phyloP scores from a whole-genome alignment of 2,888 invertebrate genomes.

The Aelia acuminata region DNA sequence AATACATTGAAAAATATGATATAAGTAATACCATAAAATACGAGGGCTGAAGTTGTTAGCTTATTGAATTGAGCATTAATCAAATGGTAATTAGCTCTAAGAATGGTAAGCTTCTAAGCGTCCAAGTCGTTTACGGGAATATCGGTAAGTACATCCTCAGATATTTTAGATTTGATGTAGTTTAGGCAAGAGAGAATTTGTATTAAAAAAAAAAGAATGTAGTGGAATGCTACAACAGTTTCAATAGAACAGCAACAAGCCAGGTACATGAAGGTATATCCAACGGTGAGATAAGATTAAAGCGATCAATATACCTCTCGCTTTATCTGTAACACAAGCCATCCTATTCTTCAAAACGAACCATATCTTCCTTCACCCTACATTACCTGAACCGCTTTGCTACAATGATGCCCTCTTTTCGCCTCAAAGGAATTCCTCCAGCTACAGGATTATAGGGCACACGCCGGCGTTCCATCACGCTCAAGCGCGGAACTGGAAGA shows the following conservation, averaged over 20 bases:
- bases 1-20: no score
- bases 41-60: no score
- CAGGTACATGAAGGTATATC: background rate
- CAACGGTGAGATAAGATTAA: background rate
- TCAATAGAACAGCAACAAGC: background rate
- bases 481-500: background rate
- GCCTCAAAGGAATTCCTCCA: constrained; percentile 17
- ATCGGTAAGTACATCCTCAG: no score
- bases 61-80: no score
- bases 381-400: background rate
- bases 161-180: no score
- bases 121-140: no score
- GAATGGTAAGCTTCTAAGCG: no score
- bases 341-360: background rate
- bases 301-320: background rate
- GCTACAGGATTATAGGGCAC: constrained; percentile 30
- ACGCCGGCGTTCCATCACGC: constrained; percentile 40
- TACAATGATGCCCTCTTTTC: background rate
- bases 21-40: no score
- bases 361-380: background rate
- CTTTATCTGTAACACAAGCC: background rate
- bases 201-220: background rate
- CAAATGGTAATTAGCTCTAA: no score
- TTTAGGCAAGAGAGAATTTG: no score
- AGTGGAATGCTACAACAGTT: background rate